Conservation (phyloP, 2,797 vertebrate genomes). For the Hyperoplus lanceolatus region DNA sequence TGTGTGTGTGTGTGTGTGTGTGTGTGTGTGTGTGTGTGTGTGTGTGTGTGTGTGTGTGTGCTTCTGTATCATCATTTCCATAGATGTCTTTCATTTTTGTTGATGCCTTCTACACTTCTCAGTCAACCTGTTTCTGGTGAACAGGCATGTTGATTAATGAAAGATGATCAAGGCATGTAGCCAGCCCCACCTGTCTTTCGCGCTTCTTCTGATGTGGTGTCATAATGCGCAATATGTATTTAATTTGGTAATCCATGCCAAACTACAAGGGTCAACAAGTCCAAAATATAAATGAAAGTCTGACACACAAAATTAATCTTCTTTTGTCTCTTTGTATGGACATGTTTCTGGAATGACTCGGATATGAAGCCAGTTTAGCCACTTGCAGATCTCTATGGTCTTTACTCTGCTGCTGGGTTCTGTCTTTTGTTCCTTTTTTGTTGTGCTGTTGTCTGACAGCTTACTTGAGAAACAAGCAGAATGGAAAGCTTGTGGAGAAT, state of each 20-base stretch:
- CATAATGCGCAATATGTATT: not conserved
- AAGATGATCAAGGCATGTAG: constrained; percentile 1
- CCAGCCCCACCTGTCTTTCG: constrained; percentile 1
- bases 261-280: not conserved
- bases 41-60: not conserved
- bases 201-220: not conserved
- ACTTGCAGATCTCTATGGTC: not conserved
- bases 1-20: not conserved
- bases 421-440: constrained; percentile 25
- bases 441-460: not conserved
- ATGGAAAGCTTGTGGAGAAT: constrained; percentile 35
- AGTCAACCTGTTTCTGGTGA: not conserved
- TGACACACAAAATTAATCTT: not conserved
- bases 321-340: not conserved
- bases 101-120: not conserved
- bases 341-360: not conserved
- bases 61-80: not conserved
- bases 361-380: constrained; percentile 17
- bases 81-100: too few species aligned
- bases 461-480: constrained; percentile 7
- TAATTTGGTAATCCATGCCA: not conserved
- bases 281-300: not conserved
- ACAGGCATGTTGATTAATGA: not conserved
- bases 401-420: not conserved
- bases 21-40: not conserved